Evolutionary conservation across 2,113 vertebrate species (phyloP).

Genomic region (Euleptes europaea): DNA sequence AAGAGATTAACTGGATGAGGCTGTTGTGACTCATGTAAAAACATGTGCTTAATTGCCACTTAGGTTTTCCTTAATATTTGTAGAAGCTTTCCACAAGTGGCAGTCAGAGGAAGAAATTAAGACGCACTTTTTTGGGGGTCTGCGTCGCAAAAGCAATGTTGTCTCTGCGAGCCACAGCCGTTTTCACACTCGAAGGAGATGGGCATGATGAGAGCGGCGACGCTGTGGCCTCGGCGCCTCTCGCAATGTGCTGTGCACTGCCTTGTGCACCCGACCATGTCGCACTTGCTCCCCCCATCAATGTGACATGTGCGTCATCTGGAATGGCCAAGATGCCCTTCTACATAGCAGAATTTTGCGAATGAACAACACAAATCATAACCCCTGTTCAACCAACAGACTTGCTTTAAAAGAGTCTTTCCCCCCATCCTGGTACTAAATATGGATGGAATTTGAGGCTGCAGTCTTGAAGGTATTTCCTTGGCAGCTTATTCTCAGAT

Average conservation of each 20-base stretch:
- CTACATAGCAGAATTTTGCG: not conserved
- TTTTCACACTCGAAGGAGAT: not conserved
- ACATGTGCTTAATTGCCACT: not conserved
- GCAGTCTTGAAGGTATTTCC: not conserved
- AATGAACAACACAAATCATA: not conserved
- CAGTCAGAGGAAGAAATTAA: not conserved
- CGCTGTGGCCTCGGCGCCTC: not conserved
- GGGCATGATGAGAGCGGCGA: rapidly evolving
- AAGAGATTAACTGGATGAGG: not conserved
- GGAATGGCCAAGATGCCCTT: not conserved
- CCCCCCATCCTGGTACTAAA: not conserved
- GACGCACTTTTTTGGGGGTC: not conserved
- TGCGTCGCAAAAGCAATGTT: not conserved
- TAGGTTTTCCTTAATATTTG: conserved; percentile 12
- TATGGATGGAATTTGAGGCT: not conserved
- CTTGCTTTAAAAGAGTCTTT: no score
- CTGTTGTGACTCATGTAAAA: not conserved
- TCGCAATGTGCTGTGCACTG: not conserved
- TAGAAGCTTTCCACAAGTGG: not conserved
- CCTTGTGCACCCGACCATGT: not conserved
- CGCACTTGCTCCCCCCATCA: not conserved
- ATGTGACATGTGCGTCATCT: not conserved
- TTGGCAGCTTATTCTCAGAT: no score
- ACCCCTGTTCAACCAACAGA: no score
- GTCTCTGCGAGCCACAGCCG: not conserved